Conservation (phyloP, 92 coral and sea anemone species). For the Zoanthus sociatus region DNA sequence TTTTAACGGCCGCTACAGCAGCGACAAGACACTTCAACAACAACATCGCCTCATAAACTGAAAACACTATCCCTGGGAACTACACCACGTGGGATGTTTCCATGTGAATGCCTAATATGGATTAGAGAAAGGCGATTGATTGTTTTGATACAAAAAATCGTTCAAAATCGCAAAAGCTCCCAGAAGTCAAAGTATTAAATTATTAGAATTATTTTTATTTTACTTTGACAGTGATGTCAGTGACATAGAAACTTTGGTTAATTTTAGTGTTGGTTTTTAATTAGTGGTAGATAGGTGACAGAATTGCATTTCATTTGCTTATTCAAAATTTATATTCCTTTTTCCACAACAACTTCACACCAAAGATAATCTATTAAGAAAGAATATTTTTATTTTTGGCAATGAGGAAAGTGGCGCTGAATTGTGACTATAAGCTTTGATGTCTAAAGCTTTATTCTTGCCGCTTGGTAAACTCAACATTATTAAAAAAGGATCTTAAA, state of each 20-base stretch:
- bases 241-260: background rate
- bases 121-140: too few relatives aligned
- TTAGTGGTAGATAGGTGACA: constrained; percentile 11
- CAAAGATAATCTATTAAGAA: background rate
- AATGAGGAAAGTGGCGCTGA: constrained; percentile 6
- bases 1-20: too few relatives aligned
- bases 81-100: too few relatives aligned
- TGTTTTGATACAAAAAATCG: too few relatives aligned
- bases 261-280: background rate
- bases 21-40: too few relatives aligned
- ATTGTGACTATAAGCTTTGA: constrained; percentile 3
- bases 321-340: background rate
- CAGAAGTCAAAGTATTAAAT: too few relatives aligned
- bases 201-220: too few relatives aligned
- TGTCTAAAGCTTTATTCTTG: constrained; percentile 6
- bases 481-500: background rate
- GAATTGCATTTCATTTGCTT: background rate
- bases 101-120: too few relatives aligned
- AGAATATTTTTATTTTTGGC: constrained; percentile 4
- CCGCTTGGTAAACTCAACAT: background rate
- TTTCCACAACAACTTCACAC: constrained; percentile 8
- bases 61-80: too few relatives aligned
- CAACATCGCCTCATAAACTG: too few relatives aligned
- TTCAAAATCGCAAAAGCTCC: too few relatives aligned
- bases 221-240: constrained; percentile 1